phyloP scores from a whole-genome alignment of 2,113 vertebrate species.

The Macquaria australasica region DNA sequence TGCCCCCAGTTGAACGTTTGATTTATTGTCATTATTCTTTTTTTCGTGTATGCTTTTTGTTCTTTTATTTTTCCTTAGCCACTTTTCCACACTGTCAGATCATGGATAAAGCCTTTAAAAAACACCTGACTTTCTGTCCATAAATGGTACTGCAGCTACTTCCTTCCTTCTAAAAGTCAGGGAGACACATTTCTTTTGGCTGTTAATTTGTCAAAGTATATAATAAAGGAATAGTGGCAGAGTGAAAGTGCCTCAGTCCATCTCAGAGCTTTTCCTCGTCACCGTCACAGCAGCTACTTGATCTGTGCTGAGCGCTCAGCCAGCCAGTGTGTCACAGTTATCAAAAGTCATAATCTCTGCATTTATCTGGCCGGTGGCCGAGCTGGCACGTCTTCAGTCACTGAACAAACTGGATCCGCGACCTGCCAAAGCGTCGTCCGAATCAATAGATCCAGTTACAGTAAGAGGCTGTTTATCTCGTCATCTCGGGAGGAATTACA shows the following conservation, averaged over 20 bases:
- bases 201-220: constrained; percentile 18
- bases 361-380: constrained; percentile 41
- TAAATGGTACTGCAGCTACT: background rate
- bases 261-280: constrained; percentile 11
- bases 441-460: constrained; percentile 68
- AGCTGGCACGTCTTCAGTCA: constrained; percentile 58
- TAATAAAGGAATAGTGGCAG: background rate
- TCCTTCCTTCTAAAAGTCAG: background rate
- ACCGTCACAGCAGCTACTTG: background rate
- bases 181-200: background rate
- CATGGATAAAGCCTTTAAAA: background rate
- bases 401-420: constrained; percentile 38
- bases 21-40: background rate
- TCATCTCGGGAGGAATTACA: constrained; percentile 40
- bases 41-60: background rate
- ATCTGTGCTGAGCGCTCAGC: background rate
- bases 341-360: constrained; percentile 68
- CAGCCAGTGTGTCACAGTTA: constrained; percentile 22
- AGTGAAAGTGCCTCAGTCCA: constrained; percentile 1
- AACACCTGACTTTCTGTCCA: background rate
- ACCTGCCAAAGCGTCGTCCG: constrained; percentile 46
- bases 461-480: constrained; percentile 61
- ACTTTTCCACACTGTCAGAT: too few species aligned
- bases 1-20: too few species aligned
- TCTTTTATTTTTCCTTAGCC: background rate